These are phyloP conservation scores for Tetraodon nigroviridis DNA, from an alignment of 2,113 vertebrate species.

Conservation along the genomic window DNA sequence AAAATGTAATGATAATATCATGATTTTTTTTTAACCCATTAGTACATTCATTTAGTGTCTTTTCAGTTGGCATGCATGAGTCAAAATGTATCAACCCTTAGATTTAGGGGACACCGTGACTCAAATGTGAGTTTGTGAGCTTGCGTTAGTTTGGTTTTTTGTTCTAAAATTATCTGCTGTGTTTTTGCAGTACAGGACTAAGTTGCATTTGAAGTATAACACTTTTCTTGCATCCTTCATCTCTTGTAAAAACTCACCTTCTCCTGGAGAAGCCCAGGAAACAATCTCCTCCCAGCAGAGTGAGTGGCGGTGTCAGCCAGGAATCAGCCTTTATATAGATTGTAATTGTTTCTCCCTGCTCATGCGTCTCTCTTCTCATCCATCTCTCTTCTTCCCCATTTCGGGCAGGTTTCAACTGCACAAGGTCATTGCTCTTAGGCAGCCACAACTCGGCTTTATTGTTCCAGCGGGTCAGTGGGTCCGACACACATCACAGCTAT, in stretches of 20 bases:
- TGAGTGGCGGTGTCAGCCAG: constrained; percentile 68
- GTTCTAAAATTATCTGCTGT: too few relatives aligned
- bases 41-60: too few relatives aligned
- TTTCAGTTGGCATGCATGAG: too few relatives aligned
- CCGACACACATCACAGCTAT: constrained; percentile 76
- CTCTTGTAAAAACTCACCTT: constrained; percentile 42
- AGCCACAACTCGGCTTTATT: constrained; percentile 70
- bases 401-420: constrained; percentile 62
- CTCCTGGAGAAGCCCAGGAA: constrained; percentile 50
- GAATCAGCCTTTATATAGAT: constrained; percentile 75
- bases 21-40: too few relatives aligned
- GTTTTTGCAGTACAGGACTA: not conserved
- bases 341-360: constrained; percentile 74
- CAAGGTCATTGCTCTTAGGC: constrained; percentile 78
- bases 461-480: constrained; percentile 73
- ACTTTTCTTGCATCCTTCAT: constrained; percentile 39
- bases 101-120: too few relatives aligned
- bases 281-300: constrained; percentile 60
- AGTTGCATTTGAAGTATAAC: constrained; percentile 18
- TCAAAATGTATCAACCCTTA: too few relatives aligned
- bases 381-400: constrained; percentile 60
- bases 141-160: too few relatives aligned
- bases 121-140: too few relatives aligned
- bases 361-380: constrained; percentile 65
- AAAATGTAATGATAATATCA: too few relatives aligned